Evolutionary conservation across 1,140 invertebrate genomes (phyloP), one percentile per base, ranked within the genome.

Genomic region (Matsumurasca onukii): DNA sequence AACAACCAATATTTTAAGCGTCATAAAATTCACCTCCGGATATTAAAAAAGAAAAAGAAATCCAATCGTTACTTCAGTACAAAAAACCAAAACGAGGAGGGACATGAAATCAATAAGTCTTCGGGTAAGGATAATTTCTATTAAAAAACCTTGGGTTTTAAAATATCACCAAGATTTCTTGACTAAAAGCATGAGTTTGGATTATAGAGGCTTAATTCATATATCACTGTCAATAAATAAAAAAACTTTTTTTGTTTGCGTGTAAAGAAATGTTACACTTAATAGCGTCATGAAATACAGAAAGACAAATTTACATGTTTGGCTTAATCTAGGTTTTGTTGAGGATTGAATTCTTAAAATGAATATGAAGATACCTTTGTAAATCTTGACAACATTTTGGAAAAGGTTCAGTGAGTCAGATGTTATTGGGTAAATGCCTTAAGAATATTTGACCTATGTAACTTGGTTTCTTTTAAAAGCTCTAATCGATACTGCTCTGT

Each of bases 1-100:
- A 9, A 59, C 25, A 59, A 29, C 24, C 55, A 3, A 27, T 59
- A 59, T n/a, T 59, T 59, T 29, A 59, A 29, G 25, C 9, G 15
- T 2, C 30, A 59, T 29, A 59, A 29, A 59, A 13, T 27, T 13
- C 25, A 2, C 24, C 25, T 27, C 9, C 13, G 30, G 30, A 59
- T 2, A n/a, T 9, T 59, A 5, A 59, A 59, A 29, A 59, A 59
- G 12, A 3, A 59, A 22, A 59, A 29, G 25, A 59, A 59, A 59
- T 1, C 3, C 55, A 59, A 29, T 9, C 55, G 55, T 59, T 59
- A 59, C 30, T 59, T 39, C 34, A 39, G 5, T 39, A 9, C 34
- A 5, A 39, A 9, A 9, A 17, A 39, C 34, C 17, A 39, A 5
- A 39, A 39, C 17, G 34, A 39, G 5, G 34, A 17, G 5, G 17